These are phyloP conservation scores for Liodrosophila aerea DNA, from an alignment of 2,888 invertebrate genomes.

Conservation along the genomic window DNA sequence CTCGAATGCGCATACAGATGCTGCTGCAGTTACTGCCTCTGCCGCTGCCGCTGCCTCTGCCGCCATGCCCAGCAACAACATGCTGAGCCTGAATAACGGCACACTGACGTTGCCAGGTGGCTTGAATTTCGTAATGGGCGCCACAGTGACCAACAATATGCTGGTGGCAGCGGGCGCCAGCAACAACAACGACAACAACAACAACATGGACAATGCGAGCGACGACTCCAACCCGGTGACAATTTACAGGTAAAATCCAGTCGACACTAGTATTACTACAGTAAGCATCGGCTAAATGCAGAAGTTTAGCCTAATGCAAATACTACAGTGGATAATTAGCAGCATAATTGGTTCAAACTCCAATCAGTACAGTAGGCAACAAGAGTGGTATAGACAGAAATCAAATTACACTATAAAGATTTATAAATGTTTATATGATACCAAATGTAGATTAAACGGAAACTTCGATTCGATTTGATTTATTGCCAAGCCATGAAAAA, in stretches of 20 bases:
- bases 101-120: slow-evolving; percentile 55
- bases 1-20: not conserved
- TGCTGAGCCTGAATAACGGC: slow-evolving; percentile 62
- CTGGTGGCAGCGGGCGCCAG: not conserved
- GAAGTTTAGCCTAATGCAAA: too few relatives aligned
- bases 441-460: too few relatives aligned
- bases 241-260: slow-evolving; percentile 90
- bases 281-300: too few relatives aligned
- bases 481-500: too few relatives aligned
- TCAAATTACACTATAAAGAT: too few relatives aligned
- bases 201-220: slow-evolving; percentile 91
- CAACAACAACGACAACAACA: slow-evolving; percentile 85
- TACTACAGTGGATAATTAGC: not conserved
- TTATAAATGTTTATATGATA: too few relatives aligned
- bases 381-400: too few relatives aligned
- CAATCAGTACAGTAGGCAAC: too few relatives aligned
- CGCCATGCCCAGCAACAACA: slow-evolving; percentile 59
- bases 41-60: slow-evolving; percentile 6
- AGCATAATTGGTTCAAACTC: too few relatives aligned
- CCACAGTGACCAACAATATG: slow-evolving; percentile 39
- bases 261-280: not conserved
- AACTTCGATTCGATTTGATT: too few relatives aligned
- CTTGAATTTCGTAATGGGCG: slow-evolving; percentile 62
- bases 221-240: slow-evolving; percentile 93
- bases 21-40: not conserved